Evolutionary conservation across 2,888 invertebrate species (phyloP).

Genomic region (Limenitis camilla): DNA sequence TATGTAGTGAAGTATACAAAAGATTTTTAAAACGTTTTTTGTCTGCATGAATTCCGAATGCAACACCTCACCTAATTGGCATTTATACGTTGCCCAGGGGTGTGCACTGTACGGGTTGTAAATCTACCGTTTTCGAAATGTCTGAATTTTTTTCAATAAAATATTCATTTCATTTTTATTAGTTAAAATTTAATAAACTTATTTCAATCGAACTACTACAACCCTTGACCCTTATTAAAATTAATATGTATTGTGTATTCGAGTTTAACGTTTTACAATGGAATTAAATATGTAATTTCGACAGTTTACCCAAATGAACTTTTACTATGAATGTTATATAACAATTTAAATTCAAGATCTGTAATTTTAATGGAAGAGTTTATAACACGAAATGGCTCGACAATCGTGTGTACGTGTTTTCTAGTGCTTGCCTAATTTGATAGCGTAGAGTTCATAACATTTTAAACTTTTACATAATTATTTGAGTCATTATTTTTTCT

Average conservation of each 20-base stretch:
- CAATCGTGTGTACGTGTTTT: conserved; percentile 14
- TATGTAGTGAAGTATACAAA: no score
- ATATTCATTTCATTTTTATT: neutral
- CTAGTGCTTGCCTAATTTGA: neutral
- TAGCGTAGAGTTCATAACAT: neutral
- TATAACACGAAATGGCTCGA: conserved; percentile 32
- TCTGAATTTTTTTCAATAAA: neutral
- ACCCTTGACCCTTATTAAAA: conserved; percentile 4
- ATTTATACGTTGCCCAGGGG: no score
- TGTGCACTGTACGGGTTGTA: no score
- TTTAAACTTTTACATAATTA: neutral
- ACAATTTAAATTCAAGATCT: conserved; percentile 22
- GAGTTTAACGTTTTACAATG: neutral
- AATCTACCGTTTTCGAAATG: no score
- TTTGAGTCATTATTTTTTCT: neutral
- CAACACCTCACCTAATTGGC: no score
- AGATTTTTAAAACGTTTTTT: no score
- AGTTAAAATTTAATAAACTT: neutral
- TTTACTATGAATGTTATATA: conserved; percentile 13
- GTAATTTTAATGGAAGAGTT: conserved; percentile 27
- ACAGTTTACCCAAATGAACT: conserved; percentile 8
- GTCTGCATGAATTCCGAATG: no score
- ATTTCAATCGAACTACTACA: neutral
- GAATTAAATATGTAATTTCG: neutral
- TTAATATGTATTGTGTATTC: conserved; percentile 1